phyloP scores from a whole-genome alignment of 2,797 vertebrate genomes.

The Tokudaia tokunoshimensis region DNA sequence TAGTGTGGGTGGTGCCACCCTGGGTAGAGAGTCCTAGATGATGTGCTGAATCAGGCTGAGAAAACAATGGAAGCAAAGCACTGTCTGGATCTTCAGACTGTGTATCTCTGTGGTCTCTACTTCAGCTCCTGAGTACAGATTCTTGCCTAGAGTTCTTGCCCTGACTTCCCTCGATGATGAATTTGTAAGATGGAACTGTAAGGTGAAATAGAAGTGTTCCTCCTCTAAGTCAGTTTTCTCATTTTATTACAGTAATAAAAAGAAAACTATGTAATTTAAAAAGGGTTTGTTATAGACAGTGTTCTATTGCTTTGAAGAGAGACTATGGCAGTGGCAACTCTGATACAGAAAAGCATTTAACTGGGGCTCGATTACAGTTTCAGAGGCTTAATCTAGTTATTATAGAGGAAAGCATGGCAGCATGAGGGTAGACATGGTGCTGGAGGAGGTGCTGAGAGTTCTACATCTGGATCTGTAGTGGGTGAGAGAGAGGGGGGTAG shows the following conservation, averaged over 20 bases:
- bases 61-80: background rate
- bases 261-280: background rate
- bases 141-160: background rate
- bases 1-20: background rate
- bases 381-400: background rate
- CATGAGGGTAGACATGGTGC: too few species aligned
- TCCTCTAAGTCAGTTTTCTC: background rate
- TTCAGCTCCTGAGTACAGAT: background rate
- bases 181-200: background rate
- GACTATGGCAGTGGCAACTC: background rate
- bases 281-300: background rate
- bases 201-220: background rate
- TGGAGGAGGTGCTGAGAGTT: too few species aligned
- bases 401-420: background rate
- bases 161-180: background rate
- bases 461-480: too few species aligned
- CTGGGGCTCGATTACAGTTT: background rate
- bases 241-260: background rate
- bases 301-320: background rate
- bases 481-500: too few species aligned
- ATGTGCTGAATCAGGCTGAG: background rate
- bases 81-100: background rate
- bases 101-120: background rate
- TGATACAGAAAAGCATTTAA: background rate
- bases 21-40: background rate